Evolutionary conservation across 2,888 invertebrate species (phyloP), one percentile per base, ranked within the genome.

Genomic region (Polydrusus tereticollis): DNA sequence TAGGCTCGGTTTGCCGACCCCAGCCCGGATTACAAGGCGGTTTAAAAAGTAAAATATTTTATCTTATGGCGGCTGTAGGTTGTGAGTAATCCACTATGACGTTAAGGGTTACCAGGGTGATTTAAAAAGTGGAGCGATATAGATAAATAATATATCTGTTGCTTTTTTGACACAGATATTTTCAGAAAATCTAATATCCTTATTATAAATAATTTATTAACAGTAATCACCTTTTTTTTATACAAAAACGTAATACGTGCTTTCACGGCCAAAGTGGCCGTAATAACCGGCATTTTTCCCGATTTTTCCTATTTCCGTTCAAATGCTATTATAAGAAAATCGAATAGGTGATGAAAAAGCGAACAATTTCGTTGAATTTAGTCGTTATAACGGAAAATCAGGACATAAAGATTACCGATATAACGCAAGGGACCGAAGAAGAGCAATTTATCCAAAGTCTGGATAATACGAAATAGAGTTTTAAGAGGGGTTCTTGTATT

Each of bases 321-420:
- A 55, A 55, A 55, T 55, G 29, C 10, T 55, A 55, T 55, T 55
- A 55, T 26, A 55, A 16, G 29, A 55, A 55, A 55, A 55, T 55
- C 52, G 52, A 55, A 55, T 55, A 55, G 52, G 52, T 29, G 52
- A 29, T 29, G 29, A 55, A 55, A 55, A 55, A 55, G 16, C 52
- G 52, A 14, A 55, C 52, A 55, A 55, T 55, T 55, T 29, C 29
- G 8, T 14, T 10, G 29, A 55, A 29, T 29, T 55, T 55, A 29
- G 52, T 29, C 52, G 52, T 55, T 55, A 55, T 29, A 55, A 29
- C 29, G 8, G n/a, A 55, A 55, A 55, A 55, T 47, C 52, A 18
- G 29, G 10, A 55, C 16, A 29, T 29, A 26, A 55, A 33, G 29
- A 33, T 55, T 29, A 29, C 52, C 26, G 52, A 55, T 29, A 55